These are phyloP conservation scores for Protomyctophum bolini DNA, from an alignment of 2,113 vertebrate genomes.

Conservation along the genomic window DNA sequence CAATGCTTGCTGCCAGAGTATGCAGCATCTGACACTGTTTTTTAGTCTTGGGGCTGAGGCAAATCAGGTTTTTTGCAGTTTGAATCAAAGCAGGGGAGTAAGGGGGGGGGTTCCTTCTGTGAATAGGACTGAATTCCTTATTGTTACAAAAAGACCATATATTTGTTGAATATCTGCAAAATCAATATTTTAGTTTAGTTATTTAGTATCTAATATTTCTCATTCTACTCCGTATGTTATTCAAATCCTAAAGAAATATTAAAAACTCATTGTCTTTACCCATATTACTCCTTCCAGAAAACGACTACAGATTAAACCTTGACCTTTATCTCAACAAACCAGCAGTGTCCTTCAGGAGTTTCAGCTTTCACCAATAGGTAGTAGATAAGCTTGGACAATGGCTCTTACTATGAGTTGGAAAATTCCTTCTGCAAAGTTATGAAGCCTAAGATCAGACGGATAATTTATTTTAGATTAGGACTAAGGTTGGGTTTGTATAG, in stretches of 20 bases:
- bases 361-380: slow-evolving; percentile 57
- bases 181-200: too few relatives aligned
- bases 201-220: too few relatives aligned
- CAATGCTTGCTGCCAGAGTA: slow-evolving; percentile 10
- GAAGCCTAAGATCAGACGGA: background rate
- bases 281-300: background rate
- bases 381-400: slow-evolving; percentile 53
- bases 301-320: slow-evolving; percentile 46
- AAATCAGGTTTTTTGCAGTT: background rate
- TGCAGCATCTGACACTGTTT: slow-evolving; percentile 21
- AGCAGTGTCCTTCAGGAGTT: slow-evolving; percentile 40
- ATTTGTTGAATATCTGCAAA: background rate
- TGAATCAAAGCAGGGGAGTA: background rate
- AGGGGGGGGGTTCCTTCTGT: background rate
- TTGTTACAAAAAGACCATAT: background rate
- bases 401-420: slow-evolving; percentile 10
- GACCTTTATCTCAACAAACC: slow-evolving; percentile 50
- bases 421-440: slow-evolving; percentile 24
- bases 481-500: background rate
- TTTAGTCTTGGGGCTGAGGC: background rate
- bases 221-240: background rate
- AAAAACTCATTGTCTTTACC: slow-evolving; percentile 3
- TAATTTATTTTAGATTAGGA: background rate
- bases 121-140: background rate
- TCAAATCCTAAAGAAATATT: background rate